These are phyloP conservation scores for Platysternon megacephalum DNA, from an alignment of 2,113 vertebrate genomes.

Conservation along the genomic window DNA sequence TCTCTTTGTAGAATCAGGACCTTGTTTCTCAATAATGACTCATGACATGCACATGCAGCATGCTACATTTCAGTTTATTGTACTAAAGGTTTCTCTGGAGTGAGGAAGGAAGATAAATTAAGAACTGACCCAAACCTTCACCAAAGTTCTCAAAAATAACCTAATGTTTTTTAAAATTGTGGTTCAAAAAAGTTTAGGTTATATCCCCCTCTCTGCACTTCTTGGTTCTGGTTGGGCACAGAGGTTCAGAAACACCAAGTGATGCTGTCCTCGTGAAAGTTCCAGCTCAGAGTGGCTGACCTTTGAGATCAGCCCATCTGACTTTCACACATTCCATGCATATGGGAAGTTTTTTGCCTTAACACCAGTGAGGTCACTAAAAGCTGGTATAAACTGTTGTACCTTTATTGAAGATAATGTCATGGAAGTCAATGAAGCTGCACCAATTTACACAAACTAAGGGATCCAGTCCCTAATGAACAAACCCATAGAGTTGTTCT, in stretches of 20 bases:
- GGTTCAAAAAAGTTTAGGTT: not conserved
- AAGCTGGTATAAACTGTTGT: not conserved
- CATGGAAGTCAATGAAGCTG: not conserved
- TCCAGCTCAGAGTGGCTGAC: not conserved
- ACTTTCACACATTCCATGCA: not conserved
- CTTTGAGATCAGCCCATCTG: not conserved
- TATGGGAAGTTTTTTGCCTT: not conserved
- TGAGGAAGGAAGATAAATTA: not conserved
- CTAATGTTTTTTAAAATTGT: not conserved
- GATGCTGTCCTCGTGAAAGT: not conserved
- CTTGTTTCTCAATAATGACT: not conserved
- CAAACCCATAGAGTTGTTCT: fast-evolving
- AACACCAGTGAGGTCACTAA: not conserved
- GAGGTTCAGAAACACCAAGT: not conserved
- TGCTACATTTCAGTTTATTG: not conserved
- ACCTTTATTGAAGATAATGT: not conserved
- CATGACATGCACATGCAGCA: not conserved
- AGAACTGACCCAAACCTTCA: not conserved
- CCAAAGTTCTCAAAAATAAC: not conserved
- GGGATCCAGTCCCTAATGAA: not conserved
- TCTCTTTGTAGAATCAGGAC: not conserved
- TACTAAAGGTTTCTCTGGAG: not conserved
- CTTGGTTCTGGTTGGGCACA: not conserved
- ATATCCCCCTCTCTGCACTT: too few relatives aligned
- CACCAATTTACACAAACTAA: not conserved